Evolutionary conservation across 2,113 vertebrate genomes (phyloP).

Genomic region (Hippopotamus amphibius): DNA sequence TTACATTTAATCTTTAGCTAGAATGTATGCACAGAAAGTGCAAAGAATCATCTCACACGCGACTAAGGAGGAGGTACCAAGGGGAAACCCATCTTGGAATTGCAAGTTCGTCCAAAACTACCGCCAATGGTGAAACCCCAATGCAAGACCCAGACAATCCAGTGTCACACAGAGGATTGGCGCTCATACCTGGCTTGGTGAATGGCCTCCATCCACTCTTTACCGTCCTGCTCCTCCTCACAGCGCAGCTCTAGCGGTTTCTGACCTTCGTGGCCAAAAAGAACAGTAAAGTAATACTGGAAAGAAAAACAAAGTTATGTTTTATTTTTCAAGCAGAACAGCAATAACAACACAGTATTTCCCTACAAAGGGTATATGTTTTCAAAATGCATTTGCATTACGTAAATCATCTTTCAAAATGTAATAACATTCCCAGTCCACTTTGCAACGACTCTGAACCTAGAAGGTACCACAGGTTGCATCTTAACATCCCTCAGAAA

Average conservation of each 20-base stretch:
- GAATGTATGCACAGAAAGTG: not conserved
- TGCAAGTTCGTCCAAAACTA: not conserved
- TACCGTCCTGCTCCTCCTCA: conserved; percentile 95
- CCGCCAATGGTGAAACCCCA: not conserved
- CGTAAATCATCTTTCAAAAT: conserved; percentile 57
- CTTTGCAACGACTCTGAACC: not conserved
- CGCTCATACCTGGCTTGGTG: conserved; percentile 95
- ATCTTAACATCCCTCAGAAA: not conserved
- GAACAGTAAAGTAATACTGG: conserved; percentile 97
- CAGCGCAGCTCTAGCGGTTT: conserved; percentile 97
- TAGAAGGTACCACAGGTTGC: not conserved
- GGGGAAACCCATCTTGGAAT: not conserved
- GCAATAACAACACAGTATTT: not conserved
- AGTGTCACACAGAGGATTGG: accelerated
- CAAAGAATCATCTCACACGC: not conserved
- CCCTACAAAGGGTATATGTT: not conserved
- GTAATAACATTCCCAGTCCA: not conserved
- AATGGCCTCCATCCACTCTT: conserved; percentile 98
- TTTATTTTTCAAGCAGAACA: not conserved
- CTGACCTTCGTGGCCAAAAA: conserved; percentile 98
- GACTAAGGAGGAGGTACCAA: not conserved
- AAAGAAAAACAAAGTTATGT: conserved; percentile 54
- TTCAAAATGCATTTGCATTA: not conserved
- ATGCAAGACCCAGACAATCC: not conserved
- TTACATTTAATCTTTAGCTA: not conserved